A percentile compares a stretch with the other conserved stretches of the same genome.
Conservation (phyloP, 2,888 invertebrate species). For the Hirtodrosophila cameraria region DNA sequence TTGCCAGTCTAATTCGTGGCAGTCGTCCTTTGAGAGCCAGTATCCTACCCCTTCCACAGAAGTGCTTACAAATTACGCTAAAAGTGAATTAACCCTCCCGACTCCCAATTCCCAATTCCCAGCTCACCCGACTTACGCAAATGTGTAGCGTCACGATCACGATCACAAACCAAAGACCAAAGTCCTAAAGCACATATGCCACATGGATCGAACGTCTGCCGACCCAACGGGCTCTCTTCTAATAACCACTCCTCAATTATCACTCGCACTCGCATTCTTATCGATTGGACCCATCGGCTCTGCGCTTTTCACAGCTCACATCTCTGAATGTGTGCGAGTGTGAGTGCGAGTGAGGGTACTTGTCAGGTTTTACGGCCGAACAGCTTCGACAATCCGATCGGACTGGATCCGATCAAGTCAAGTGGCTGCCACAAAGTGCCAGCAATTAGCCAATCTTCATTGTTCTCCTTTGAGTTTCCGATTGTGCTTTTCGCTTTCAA, state of each 20-base stretch:
- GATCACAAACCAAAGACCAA: constrained; percentile 26
- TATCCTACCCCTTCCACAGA: constrained; percentile 17
- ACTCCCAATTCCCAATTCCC: constrained; percentile 14
- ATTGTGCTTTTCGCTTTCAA: constrained; percentile 38
- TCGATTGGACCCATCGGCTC: constrained; percentile 40
- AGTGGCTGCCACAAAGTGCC: constrained; percentile 60
- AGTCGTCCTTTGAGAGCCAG: constrained; percentile 19
- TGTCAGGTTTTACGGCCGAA: constrained; percentile 36
- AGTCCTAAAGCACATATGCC: constrained; percentile 24
- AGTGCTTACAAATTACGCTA: constrained; percentile 71
- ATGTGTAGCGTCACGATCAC: constrained; percentile 62
- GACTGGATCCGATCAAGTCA: constrained; percentile 61
- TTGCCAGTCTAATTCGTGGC: constrained; percentile 45
- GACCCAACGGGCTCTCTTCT: constrained; percentile 40
- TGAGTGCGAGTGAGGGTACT: constrained; percentile 3
- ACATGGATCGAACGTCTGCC: constrained; percentile 54
- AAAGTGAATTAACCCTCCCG: constrained; percentile 63
- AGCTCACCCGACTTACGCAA: constrained; percentile 61
- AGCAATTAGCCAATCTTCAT: constrained; percentile 61
- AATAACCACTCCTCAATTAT: constrained; percentile 54
- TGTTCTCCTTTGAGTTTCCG: constrained; percentile 14
- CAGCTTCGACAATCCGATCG: constrained; percentile 40
- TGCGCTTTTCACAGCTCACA: constrained; percentile 53
- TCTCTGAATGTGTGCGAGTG: background rate
- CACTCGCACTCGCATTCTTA: constrained; percentile 45